phyloP scores from a whole-genome alignment of 1,140 invertebrate species.

The Callitettix versicolor region DNA sequence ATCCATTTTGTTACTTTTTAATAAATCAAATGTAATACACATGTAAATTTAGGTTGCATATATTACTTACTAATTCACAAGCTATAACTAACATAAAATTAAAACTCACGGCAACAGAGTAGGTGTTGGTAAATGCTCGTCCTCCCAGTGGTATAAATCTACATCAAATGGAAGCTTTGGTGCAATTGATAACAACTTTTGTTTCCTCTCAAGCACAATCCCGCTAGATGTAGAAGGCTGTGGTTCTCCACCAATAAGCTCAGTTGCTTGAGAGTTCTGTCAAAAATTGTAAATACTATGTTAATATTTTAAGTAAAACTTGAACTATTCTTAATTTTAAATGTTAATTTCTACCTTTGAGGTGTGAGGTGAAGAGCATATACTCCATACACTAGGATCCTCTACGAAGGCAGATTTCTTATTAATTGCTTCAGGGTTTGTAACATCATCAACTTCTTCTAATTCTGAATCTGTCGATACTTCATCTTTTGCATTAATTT shows the following conservation, averaged over 20 bases:
- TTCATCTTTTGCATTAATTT: constrained; percentile 10
- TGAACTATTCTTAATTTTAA: too few species aligned
- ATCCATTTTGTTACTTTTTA: too few species aligned
- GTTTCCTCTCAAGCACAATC: constrained; percentile 26
- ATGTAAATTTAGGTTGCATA: too few species aligned
- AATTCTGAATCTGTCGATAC: not conserved
- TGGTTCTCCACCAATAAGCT: not conserved
- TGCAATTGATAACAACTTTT: constrained; percentile 31
- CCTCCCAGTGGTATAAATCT: constrained; percentile 41
- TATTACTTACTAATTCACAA: too few species aligned
- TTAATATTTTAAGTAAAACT: too few species aligned
- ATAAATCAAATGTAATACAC: too few species aligned
- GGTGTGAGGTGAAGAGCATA: too few species aligned
- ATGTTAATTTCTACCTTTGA: too few species aligned
- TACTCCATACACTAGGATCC: too few species aligned
- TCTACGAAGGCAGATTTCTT: too few species aligned
- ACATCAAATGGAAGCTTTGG: constrained; percentile 38
- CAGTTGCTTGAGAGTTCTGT: not conserved
- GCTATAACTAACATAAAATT: not conserved
- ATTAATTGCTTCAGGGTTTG: too few species aligned
- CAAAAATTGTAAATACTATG: not conserved
- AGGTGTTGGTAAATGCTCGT: constrained; percentile 32
- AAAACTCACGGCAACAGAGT: constrained; percentile 32
- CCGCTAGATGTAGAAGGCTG: not conserved
- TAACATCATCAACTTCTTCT: too few species aligned